phyloP scores from a whole-genome alignment of 2,797 vertebrate genomes.

The Falco berigora region DNA sequence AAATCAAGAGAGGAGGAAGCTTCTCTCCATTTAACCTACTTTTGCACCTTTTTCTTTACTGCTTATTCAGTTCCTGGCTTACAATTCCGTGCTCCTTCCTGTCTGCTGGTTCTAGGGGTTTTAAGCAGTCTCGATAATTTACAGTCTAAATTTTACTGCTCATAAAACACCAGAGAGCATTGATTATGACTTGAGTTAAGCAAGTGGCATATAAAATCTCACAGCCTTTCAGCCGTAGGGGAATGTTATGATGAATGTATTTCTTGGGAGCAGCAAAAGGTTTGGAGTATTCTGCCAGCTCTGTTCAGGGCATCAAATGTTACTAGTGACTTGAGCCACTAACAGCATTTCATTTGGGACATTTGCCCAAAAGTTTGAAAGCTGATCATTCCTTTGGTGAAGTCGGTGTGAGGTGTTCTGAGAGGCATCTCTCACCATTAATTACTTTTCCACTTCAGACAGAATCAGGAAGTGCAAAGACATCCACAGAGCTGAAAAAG shows the following conservation, averaged over 20 bases:
- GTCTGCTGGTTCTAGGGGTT: neutral
- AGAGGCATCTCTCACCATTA: neutral
- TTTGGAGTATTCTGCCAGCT: constrained; percentile 41
- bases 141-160: constrained; percentile 51
- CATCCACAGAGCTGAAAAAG: neutral
- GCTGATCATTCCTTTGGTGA: neutral
- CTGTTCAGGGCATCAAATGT: neutral
- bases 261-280: constrained; percentile 22
- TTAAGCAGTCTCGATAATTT: constrained; percentile 48
- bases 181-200: constrained; percentile 54
- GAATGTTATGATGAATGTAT: constrained; percentile 41
- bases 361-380: constrained; percentile 25
- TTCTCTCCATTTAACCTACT: neutral
- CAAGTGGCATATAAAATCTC: constrained; percentile 38
- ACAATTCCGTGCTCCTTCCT: neutral
- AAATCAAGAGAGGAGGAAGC: neutral
- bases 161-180: constrained; percentile 31
- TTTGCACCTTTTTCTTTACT: neutral
- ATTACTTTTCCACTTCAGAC: neutral
- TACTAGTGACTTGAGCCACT: constrained; percentile 2
- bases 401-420: neutral
- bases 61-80: constrained; percentile 12
- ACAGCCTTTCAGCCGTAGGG: neutral
- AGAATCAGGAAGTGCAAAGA: neutral
- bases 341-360: constrained; percentile 7